Evolutionary conservation across 2,888 invertebrate species (phyloP).

Genomic region (Habrosyne pyritoides): DNA sequence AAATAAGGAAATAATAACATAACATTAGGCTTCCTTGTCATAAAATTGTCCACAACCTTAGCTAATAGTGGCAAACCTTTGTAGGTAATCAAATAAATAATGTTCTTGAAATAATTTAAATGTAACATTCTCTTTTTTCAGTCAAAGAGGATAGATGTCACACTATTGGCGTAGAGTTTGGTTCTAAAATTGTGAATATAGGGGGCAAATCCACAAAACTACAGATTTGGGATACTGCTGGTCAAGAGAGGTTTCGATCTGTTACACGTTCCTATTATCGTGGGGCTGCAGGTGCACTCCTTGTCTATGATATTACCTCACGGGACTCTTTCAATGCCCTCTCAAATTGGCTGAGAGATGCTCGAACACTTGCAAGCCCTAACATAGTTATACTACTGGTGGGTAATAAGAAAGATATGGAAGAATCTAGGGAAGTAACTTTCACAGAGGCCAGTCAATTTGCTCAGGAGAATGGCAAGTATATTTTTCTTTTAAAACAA

Average conservation of each 20-base stretch:
- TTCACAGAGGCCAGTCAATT: slow-evolving; percentile 92
- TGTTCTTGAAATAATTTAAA: neutral
- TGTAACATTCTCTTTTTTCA: slow-evolving; percentile 53
- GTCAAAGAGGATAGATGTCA: slow-evolving; percentile 93
- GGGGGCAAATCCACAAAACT: slow-evolving; percentile 92
- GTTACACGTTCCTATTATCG: slow-evolving; percentile 93
- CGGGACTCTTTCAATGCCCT: slow-evolving; percentile 96
- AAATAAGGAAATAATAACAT: too few relatives aligned
- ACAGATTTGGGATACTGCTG: slow-evolving; percentile 96
- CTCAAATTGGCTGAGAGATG: slow-evolving; percentile 93
- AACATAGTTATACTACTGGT: slow-evolving; percentile 92
- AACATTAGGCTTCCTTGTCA: too few relatives aligned
- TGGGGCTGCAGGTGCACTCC: slow-evolving; percentile 95
- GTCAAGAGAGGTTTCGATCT: slow-evolving; percentile 98
- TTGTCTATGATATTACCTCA: slow-evolving; percentile 95
- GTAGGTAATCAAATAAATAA: neutral
- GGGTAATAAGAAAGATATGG: slow-evolving; percentile 92
- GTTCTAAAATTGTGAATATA: slow-evolving; percentile 92
- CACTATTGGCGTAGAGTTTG: slow-evolving; percentile 94
- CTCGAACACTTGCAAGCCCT: slow-evolving; percentile 90
- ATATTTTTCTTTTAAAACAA: neutral
- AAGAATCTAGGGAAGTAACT: slow-evolving; percentile 91
- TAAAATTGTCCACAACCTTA: too few relatives aligned
- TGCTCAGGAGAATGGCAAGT: slow-evolving; percentile 91
- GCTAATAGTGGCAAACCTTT: too few relatives aligned